A percentile compares a stretch with the other conserved stretches of the same genome.
These are phyloP conservation scores for Catocala sponsa DNA, from an alignment of 2,888 invertebrate species.

Conservation along the genomic window DNA sequence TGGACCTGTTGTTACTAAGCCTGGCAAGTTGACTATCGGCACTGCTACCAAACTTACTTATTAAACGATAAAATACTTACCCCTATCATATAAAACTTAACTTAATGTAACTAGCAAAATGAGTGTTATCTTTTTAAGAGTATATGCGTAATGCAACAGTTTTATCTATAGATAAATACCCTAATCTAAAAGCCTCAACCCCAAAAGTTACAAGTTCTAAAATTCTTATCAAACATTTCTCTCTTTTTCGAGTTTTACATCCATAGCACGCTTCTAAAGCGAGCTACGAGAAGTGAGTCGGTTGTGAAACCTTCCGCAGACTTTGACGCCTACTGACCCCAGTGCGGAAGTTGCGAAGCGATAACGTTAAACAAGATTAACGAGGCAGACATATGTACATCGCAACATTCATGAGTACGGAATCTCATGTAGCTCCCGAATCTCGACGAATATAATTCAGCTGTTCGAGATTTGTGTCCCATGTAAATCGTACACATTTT, in stretches of 20 bases:
- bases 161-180: no score
- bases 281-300: neutral
- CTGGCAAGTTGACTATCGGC: no score
- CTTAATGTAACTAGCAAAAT: no score
- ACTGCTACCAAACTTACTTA: no score
- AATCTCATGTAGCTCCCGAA: constrained; percentile 27
- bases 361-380: constrained; percentile 40
- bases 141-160: no score
- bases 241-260: neutral
- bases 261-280: no score
- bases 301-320: constrained; percentile 39
- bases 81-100: no score
- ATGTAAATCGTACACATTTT: constrained; percentile 12
- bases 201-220: neutral
- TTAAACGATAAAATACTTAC: no score
- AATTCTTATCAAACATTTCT: neutral
- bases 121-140: no score
- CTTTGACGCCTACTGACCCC: constrained; percentile 29
- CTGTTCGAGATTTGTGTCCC: constrained; percentile 15
- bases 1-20: no score
- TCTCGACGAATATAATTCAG: constrained; percentile 14
- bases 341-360: constrained; percentile 46
- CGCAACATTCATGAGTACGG: constrained; percentile 19
- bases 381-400: constrained; percentile 17
- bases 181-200: no score